Evolutionary conservation across 2,797 vertebrate genomes (phyloP).

Genomic region (Heliangelus exortis): DNA sequence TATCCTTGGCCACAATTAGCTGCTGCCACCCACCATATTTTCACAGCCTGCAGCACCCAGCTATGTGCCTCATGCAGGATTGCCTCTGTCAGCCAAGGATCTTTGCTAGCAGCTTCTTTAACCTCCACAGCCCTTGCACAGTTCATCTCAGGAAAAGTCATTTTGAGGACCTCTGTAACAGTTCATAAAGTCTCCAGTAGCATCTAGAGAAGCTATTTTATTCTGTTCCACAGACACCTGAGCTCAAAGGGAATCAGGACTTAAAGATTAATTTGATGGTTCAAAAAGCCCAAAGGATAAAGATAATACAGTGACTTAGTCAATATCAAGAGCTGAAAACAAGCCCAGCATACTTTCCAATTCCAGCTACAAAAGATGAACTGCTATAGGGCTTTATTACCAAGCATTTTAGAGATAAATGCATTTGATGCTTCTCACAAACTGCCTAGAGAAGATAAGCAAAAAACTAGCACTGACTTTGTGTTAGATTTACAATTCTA

Average conservation of each 20-base stretch:
- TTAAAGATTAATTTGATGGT: slow-evolving; percentile 37
- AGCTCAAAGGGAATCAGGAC: neutral
- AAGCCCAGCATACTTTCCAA: slow-evolving; percentile 11
- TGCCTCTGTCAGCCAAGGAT: fast-evolving
- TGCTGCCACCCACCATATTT: neutral
- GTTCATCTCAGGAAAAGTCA: neutral
- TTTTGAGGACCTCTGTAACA: neutral
- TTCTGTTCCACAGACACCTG: slow-evolving; percentile 8
- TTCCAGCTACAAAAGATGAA: slow-evolving; percentile 16
- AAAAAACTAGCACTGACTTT: slow-evolving; percentile 33
- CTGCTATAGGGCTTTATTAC: neutral
- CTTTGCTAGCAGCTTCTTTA: neutral
- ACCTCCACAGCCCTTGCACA: fast-evolving
- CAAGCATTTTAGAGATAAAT: slow-evolving; percentile 36
- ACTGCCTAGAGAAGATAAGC: slow-evolving; percentile 26
- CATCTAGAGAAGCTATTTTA: slow-evolving; percentile 14
- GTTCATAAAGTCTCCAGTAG: neutral
- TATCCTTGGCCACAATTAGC: neutral
- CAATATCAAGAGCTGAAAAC: slow-evolving; percentile 38
- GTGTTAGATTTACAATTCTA: slow-evolving; percentile 14
- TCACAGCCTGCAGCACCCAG: neutral
- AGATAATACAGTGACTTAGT: slow-evolving; percentile 15
- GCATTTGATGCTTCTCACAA: slow-evolving; percentile 21
- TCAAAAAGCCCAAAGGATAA: neutral
- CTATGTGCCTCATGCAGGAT: neutral